Evolutionary conservation across 2,888 invertebrate genomes (phyloP), one percentile per base, ranked within the genome.

Genomic region (Cartodere bifasciata): DNA sequence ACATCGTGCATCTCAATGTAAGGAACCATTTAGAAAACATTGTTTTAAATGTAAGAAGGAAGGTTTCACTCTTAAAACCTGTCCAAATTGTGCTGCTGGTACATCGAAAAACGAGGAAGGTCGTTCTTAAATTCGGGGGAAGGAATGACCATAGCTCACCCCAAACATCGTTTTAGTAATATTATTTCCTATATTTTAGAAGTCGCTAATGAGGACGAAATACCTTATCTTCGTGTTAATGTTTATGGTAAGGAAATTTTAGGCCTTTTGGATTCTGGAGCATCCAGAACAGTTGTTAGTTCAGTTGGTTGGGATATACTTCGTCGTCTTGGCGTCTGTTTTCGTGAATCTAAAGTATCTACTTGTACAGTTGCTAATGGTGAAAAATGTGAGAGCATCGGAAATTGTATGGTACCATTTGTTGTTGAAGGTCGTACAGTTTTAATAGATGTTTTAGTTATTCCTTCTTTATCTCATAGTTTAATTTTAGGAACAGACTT

Each of bases 291-390:
- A 12, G 17, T 36, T 20, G 3, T 32, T 4, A 29, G 29, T 14
- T n/a, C 26, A 2, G 12, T 28, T 7, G 23, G 31, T 13, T 28
- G 29, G 28, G 16, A 23, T 3, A 7, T 24, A 4, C 23, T 32
- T 10, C 5, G 13, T 3, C 9, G 17, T n/a, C 20, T 23, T 14
- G 23, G 31, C 3, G 13, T 26, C 14, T 6, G 6, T 4, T 2
- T 31, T 6, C 11, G 26, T 20, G 15, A 23, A 4, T 26, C 23
- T 2, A 17, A 14, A 4, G 9, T 9, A 3, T 13, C 26, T 17
- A n/a, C 13, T 3, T 30, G 30, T 23, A 23, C 36, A 1, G 39
- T 43, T 5, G 43, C 40, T 3, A 42, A 43, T 36, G 41, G 38
- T n/a, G n/a, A 34, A 6, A 13, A 7, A 9, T 32, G 29, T 23